These are phyloP conservation scores for Montifringilla adamsi DNA, from an alignment of 2,113 vertebrate genomes.

Conservation along the genomic window DNA sequence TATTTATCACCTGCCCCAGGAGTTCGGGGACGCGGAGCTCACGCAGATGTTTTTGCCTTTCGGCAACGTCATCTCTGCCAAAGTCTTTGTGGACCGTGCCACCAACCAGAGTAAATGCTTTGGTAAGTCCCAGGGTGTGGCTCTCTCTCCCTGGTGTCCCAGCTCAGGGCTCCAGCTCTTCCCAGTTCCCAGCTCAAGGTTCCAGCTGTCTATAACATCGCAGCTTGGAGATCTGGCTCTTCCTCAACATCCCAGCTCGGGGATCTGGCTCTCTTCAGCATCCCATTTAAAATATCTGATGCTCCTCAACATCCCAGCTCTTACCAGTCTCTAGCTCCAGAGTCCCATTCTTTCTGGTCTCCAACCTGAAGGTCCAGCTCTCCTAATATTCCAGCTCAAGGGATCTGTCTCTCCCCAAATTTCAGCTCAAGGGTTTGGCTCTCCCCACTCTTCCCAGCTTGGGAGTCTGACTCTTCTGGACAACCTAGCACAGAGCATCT, in stretches of 20 bases:
- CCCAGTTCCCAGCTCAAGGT: neutral
- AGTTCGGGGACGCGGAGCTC: slow-evolving; percentile 96
- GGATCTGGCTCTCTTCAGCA: neutral
- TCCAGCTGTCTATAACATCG: no score
- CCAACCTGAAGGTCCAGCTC: neutral
- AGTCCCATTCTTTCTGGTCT: neutral
- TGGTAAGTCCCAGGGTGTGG: slow-evolving; percentile 74
- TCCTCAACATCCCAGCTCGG: neutral
- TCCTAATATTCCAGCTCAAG: neutral
- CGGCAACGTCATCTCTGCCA: slow-evolving; percentile 97
- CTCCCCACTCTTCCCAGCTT: neutral
- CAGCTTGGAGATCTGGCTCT: neutral
- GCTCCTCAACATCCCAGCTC: fast-evolving
- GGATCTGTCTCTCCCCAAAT: neutral
- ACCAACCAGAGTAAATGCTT: slow-evolving; percentile 99
- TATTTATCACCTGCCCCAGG: slow-evolving; percentile 99
- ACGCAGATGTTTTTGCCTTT: slow-evolving; percentile 98
- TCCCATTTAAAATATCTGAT: no score
- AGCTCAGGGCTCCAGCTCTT: neutral
- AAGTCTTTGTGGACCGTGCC: slow-evolving; percentile 97
- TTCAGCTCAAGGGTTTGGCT: neutral
- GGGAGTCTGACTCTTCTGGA: neutral
- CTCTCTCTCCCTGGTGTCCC: neutral
- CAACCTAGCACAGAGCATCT: neutral
- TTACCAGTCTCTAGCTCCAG: neutral